Percentiles rank a stretch among this genome's conserved stretches.
Conservation (phyloP, 2,797 vertebrate genomes). For the Siniperca scherzeri region DNA sequence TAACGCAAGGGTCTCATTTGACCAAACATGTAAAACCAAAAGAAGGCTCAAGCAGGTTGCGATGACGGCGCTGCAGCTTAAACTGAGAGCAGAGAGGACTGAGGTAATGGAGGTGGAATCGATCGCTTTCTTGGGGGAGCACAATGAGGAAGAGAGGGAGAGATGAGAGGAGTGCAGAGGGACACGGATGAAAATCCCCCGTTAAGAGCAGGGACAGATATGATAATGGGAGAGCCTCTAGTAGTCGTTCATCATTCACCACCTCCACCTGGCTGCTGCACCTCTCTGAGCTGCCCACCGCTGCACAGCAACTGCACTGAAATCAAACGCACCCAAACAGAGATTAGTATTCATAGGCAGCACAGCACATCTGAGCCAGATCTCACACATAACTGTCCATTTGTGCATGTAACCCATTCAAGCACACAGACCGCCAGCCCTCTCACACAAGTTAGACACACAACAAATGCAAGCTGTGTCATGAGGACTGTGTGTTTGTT, state of each 20-base stretch:
- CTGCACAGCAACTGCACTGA: not conserved
- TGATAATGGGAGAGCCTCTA: constrained; percentile 83
- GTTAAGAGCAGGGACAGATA: constrained; percentile 86
- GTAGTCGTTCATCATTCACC: constrained; percentile 82
- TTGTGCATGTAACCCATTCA: not conserved
- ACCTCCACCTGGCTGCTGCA: constrained; percentile 76
- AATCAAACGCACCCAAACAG: constrained; percentile 11
- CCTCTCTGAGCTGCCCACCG: not conserved
- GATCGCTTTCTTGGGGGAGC: constrained; percentile 80
- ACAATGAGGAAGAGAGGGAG: constrained; percentile 45
- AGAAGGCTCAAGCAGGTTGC: not conserved
- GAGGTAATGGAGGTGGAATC: constrained; percentile 84
- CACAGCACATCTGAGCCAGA: not conserved
- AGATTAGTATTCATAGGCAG: not conserved
- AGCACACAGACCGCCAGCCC: not conserved
- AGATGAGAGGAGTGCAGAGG: constrained; percentile 70
- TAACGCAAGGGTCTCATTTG: constrained; percentile 7
- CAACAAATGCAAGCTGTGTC: too few species aligned
- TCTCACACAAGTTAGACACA: not conserved
- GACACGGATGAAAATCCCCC: constrained; percentile 82
- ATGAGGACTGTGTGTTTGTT: not conserved
- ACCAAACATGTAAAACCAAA: not conserved
- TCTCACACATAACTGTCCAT: not conserved
- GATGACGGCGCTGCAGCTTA: constrained; percentile 40
- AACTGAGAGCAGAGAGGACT: constrained; percentile 62